These are phyloP conservation scores for Drosophila picticornis DNA, from an alignment of 2,888 invertebrate genomes.

Conservation along the genomic window DNA sequence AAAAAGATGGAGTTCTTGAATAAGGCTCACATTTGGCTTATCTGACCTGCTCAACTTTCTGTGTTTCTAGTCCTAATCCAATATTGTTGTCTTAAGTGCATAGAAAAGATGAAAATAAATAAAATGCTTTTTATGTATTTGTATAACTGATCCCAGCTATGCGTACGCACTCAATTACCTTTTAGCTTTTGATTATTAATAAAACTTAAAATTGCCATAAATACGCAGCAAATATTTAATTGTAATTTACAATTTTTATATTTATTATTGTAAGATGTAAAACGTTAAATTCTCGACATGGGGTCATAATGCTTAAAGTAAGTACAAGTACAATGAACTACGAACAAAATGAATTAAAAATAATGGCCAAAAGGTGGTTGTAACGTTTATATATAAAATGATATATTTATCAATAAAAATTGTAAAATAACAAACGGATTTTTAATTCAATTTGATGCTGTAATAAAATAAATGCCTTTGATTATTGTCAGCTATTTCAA, in stretches of 20 bases:
- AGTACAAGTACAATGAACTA: neutral
- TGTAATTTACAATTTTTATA: neutral
- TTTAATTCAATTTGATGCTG: neutral
- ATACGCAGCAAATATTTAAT: neutral
- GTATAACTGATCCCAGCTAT: neutral
- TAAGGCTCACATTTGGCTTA: conserved; percentile 2
- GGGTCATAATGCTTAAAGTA: neutral
- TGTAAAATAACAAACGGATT: neutral
- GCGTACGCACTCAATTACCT: neutral
- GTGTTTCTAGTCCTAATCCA: neutral
- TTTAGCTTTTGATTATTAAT: conserved; percentile 2
- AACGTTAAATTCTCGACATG: neutral
- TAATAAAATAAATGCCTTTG: neutral
- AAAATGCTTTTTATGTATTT: neutral
- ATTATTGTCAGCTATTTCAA: neutral
- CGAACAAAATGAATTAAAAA: neutral
- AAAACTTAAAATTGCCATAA: neutral
- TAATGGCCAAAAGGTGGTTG: neutral
- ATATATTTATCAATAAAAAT: neutral
- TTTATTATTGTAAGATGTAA: neutral
- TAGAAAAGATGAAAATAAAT: conserved; percentile 8
- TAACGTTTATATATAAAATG: neutral
- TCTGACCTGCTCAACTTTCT: conserved; percentile 7
- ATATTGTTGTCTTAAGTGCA: conserved; percentile 1
- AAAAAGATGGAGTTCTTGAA: conserved; percentile 36